These are phyloP conservation scores for Gymnocephalus cernua DNA, from an alignment of 2,113 vertebrate species.

Conservation along the genomic window DNA sequence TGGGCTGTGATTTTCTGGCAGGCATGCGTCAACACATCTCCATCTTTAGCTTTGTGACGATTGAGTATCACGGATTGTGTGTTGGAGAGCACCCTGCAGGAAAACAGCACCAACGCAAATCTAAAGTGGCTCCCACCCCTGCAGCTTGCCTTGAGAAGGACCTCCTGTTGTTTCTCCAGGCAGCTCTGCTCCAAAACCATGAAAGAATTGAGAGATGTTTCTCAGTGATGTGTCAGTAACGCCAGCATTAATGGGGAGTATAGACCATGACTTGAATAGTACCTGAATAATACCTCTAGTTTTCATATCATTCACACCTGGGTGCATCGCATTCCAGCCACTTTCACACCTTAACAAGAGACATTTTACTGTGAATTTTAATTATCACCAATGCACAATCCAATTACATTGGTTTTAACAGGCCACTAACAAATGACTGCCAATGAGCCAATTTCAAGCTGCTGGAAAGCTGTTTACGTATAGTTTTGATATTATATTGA, in stretches of 20 bases:
- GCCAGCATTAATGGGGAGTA: background rate
- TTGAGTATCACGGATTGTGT: slow-evolving; percentile 46
- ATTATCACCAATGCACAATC: slow-evolving; percentile 12
- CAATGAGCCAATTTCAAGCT: slow-evolving; percentile 17
- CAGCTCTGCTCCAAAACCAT: slow-evolving; percentile 16
- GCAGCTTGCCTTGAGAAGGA: slow-evolving; percentile 21
- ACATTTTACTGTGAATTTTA: background rate
- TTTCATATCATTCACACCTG: slow-evolving; percentile 38
- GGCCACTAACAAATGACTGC: background rate
- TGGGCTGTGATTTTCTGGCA: slow-evolving; percentile 71
- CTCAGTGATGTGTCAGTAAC: slow-evolving; percentile 24
- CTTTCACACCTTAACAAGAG: slow-evolving; percentile 25
- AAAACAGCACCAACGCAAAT: slow-evolving; percentile 43
- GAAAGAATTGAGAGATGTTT: slow-evolving; percentile 9
- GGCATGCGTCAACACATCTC: slow-evolving; percentile 70
- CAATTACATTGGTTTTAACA: slow-evolving; percentile 24
- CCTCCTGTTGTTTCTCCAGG: slow-evolving; percentile 26
- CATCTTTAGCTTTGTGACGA: slow-evolving; percentile 63
- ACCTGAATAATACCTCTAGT: slow-evolving; percentile 19
- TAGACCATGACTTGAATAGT: slow-evolving; percentile 1
- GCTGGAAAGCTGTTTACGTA: slow-evolving; percentile 8
- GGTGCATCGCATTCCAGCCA: background rate
- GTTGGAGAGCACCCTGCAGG: slow-evolving; percentile 51
- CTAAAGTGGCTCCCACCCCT: slow-evolving; percentile 23
- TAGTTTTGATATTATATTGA: background rate